Percentiles rank a stretch among this genome's conserved stretches.
These are phyloP conservation scores for Nemoura dubitans DNA, from an alignment of 2,888 invertebrate species.

Conservation along the genomic window DNA sequence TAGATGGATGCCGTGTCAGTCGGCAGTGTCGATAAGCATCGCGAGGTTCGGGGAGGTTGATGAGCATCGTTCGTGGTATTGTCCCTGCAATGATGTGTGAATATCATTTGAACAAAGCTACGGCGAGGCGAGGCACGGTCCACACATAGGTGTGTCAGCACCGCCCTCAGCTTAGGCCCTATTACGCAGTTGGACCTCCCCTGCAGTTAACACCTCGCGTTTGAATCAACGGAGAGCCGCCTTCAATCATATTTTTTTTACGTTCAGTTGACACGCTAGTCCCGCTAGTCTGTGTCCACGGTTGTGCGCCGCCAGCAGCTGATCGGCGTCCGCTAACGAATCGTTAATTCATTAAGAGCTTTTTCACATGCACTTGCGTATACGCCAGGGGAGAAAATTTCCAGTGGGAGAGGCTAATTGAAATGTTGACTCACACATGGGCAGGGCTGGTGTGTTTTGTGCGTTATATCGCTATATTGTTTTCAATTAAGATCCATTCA, in stretches of 20 bases:
- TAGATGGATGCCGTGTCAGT: slow-evolving; percentile 20
- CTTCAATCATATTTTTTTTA: slow-evolving; percentile 15
- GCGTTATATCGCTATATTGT: neutral
- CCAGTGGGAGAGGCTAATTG: neutral
- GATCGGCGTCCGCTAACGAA: neutral
- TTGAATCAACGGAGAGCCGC: neutral
- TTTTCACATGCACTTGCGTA: neutral
- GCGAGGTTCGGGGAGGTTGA: neutral
- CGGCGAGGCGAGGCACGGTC: slow-evolving; percentile 20
- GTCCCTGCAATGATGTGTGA: slow-evolving; percentile 29
- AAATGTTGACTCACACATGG: neutral
- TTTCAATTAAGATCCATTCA: neutral
- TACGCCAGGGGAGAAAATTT: neutral
- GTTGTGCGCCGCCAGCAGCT: neutral
- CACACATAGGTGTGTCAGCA: slow-evolving; percentile 30
- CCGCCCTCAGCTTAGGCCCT: slow-evolving; percentile 41
- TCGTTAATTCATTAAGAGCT: neutral
- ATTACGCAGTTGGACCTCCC: slow-evolving; percentile 35
- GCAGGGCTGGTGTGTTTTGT: too few relatives aligned
- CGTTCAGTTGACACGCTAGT: neutral
- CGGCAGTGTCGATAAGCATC: slow-evolving; percentile 19
- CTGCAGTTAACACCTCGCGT: slow-evolving; percentile 44
- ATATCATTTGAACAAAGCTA: slow-evolving; percentile 38
- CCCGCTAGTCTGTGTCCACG: neutral
- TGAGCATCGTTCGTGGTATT: slow-evolving; percentile 12